phyloP scores from a whole-genome alignment of 2,888 invertebrate genomes.

The Lathronympha strigana region DNA sequence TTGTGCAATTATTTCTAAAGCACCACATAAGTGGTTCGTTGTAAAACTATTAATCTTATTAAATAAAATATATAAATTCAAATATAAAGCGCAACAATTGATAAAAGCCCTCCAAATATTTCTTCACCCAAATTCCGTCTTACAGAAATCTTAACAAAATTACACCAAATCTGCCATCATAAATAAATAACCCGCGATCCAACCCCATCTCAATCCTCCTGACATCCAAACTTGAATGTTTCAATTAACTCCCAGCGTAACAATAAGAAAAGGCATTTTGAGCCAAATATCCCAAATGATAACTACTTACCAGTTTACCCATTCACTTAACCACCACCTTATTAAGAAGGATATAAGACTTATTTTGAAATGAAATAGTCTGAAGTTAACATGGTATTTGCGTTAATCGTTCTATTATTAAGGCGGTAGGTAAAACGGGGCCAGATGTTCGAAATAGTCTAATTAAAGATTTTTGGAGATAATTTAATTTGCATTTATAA shows the following conservation, averaged over 20 bases:
- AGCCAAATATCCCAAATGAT: conserved; percentile 34
- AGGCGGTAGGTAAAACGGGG: conserved; percentile 49
- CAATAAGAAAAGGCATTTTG: conserved; percentile 31
- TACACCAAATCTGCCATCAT: background rate
- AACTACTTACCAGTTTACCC: conserved; percentile 11
- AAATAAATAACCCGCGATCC: conserved; percentile 7
- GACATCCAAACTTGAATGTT: conserved; percentile 32
- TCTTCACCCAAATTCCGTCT: background rate
- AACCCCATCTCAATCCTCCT: conserved; percentile 15
- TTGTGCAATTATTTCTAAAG: too few species aligned
- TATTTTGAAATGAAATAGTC: background rate
- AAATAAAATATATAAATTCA: too few species aligned
- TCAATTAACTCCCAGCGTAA: conserved; percentile 35
- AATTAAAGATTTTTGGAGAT: conserved; percentile 53
- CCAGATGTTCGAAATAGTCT: conserved; percentile 55
- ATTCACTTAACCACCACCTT: conserved; percentile 6
- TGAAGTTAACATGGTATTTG: background rate
- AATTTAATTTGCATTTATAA: conserved; percentile 50
- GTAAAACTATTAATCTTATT: too few species aligned
- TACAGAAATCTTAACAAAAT: conserved; percentile 11
- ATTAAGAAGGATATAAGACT: background rate
- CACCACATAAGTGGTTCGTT: too few species aligned
- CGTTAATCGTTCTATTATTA: conserved; percentile 42
- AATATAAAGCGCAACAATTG: too few species aligned
- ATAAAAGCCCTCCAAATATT: too few species aligned